phyloP scores from a whole-genome alignment of 2,888 invertebrate species.

The Gasteruption jaculator region DNA sequence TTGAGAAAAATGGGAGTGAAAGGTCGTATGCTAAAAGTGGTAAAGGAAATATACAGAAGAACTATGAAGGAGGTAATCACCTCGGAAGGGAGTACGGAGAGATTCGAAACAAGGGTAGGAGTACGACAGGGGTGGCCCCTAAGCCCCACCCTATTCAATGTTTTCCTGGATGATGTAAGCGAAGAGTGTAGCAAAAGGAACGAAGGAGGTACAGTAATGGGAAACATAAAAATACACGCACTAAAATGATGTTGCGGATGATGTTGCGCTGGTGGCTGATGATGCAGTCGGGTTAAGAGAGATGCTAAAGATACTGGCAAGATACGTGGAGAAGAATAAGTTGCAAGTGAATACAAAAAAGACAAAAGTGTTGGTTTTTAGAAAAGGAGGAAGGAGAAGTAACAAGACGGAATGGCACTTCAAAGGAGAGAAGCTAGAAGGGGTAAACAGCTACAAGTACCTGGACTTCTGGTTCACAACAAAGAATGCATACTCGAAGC shows the following conservation, averaged over 20 bases:
- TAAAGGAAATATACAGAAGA: constrained; percentile 11
- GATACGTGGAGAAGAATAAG: constrained; percentile 8
- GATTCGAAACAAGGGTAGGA: constrained; percentile 12
- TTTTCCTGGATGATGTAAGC: constrained; percentile 15
- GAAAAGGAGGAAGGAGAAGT: constrained; percentile 9
- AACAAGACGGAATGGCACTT: constrained; percentile 7
- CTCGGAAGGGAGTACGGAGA: constrained; percentile 11
- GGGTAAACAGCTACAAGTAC: constrained; percentile 5
- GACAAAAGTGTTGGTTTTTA: constrained; percentile 16
- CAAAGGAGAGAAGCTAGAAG: constrained; percentile 3
- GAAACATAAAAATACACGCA: neutral
- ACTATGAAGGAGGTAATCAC: constrained; percentile 12
- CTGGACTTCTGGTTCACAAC: constrained; percentile 3
- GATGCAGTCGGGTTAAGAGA: constrained; percentile 3
- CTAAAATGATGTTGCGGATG: constrained; percentile 9
- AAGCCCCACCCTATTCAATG: constrained; percentile 13
- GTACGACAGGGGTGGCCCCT: constrained; percentile 20
- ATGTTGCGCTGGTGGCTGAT: constrained; percentile 12
- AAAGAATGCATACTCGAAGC: constrained; percentile 1
- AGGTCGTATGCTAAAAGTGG: constrained; percentile 13
- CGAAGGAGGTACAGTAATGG: constrained; percentile 5
- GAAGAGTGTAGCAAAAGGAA: neutral
- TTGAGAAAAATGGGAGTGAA: constrained; percentile 8
- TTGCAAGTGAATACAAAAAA: constrained; percentile 16
- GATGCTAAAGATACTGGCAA: constrained; percentile 13